Base-by-base conservation (phyloP, 2,113 vertebrate species). In the Nothoprocta perdicaria region DNA sequence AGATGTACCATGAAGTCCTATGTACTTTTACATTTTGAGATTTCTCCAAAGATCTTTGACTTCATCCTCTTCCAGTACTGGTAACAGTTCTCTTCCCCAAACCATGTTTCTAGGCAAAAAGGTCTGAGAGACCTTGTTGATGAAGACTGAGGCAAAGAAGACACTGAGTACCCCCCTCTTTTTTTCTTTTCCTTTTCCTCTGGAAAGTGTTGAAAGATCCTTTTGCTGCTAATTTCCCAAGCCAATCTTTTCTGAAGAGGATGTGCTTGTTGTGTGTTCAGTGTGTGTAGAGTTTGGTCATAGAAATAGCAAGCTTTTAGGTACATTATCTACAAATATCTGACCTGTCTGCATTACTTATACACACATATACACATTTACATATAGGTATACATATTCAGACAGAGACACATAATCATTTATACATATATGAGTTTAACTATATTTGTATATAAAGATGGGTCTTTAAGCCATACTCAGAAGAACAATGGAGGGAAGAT, bases 191-290 rank as follows among this genome's bases (percentile, higher is more conserved):
- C 21, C 19, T 81, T 77, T 84, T 48, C 61, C 71, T 85, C 86
- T 84, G 81, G 84, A 61, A 80, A 69, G 53, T 33, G 16, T 74
- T 84, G 78, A 88, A 96, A 85, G 17, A 43, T 29, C 21, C 6
- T 60, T 16, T 92, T 71, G 11, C 67, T 89, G 58, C 94, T 91
- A 93, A 90, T 33, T 83, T 95, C 82, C 73, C 84, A 92, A 93
- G 78, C 72, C 88, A 96, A 60, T 26, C 77, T 96, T 96, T 94
- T 90, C 88, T 71, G n/a, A 61, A 89, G 27, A 48, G 8, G 4
- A 5, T 46, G 19, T 46, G 46, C 46, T 46, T 46, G 21, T 7
- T 46, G 12, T 1, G 1, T 45, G 84, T 14, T 84, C 23, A 33
- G 35, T 24, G 12, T 6, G 4, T 46, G 4, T 43, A 66, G 21